phyloP scores from a whole-genome alignment of 2,888 invertebrate species.

The Epicampocera succincta region DNA sequence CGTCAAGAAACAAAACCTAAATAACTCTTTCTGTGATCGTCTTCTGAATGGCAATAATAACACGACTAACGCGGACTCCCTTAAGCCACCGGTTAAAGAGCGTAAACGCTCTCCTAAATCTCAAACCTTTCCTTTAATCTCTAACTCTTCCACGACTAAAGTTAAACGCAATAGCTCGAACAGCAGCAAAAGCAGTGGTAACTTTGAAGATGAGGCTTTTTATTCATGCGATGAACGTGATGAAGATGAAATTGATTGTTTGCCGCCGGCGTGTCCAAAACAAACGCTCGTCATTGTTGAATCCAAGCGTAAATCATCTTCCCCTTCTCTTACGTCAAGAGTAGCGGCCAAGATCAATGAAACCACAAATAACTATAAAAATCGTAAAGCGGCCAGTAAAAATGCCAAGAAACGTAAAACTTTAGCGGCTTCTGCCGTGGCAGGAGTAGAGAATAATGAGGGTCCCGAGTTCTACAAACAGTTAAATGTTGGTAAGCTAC shows the following conservation, averaged over 20 bases:
- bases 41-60: constrained; percentile 62
- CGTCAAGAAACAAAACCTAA: constrained; percentile 74
- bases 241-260: constrained; percentile 64
- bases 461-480: constrained; percentile 78
- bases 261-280: neutral
- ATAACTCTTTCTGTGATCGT: constrained; percentile 73
- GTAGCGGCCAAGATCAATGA: constrained; percentile 79
- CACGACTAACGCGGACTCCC: constrained; percentile 30
- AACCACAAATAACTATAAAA: constrained; percentile 77
- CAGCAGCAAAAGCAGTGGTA: constrained; percentile 73
- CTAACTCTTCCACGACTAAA: constrained; percentile 33
- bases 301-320: constrained; percentile 73
- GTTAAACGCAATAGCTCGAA: constrained; percentile 73
- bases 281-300: constrained; percentile 21
- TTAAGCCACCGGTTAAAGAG: constrained; percentile 58
- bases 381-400: constrained; percentile 74
- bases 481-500: constrained; percentile 78
- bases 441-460: constrained; percentile 69
- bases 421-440: constrained; percentile 59
- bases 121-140: neutral
- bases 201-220: constrained; percentile 73
- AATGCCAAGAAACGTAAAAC: constrained; percentile 64
- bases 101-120: constrained; percentile 44
- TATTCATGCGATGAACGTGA: constrained; percentile 73
- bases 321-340: constrained; percentile 79